A percentile compares a stretch with the other conserved stretches of the same genome.
phyloP scores from a whole-genome alignment of 2,113 vertebrate species.

The Chionodraco myersi region DNA sequence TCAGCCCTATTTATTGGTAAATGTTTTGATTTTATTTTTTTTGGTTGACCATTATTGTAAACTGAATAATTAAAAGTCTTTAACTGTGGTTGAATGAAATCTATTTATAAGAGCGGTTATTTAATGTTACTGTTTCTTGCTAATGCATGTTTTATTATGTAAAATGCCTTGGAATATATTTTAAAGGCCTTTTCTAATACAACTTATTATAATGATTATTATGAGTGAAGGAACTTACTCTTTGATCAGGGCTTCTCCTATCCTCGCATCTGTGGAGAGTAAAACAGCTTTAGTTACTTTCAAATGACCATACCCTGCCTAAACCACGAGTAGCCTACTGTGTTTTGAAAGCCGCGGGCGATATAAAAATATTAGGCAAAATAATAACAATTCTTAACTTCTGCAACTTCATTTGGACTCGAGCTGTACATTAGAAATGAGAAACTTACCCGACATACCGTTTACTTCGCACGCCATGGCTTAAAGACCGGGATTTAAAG shows the following conservation, averaged over 20 bases:
- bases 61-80: too few species aligned
- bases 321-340: background rate
- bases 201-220: too few species aligned
- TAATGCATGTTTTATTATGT: too few species aligned
- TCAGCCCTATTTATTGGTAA: too few species aligned
- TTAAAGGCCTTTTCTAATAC: too few species aligned
- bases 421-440: background rate
- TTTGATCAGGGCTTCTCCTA: slow-evolving; percentile 60
- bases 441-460: slow-evolving; percentile 42
- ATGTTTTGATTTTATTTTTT: too few species aligned
- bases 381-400: background rate
- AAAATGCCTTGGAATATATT: too few species aligned
- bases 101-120: too few species aligned
- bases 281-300: background rate
- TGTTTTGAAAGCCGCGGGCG: background rate
- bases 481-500: background rate
- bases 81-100: too few species aligned
- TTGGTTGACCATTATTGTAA: too few species aligned
- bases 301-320: too few species aligned
- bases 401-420: background rate
- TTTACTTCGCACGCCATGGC: slow-evolving; percentile 52
- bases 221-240: slow-evolving; percentile 40
- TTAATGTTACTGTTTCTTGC: too few species aligned
- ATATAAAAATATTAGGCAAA: fast-evolving
- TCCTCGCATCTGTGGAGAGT: slow-evolving; percentile 53